Conservation (phyloP, 2,113 vertebrate genomes). For the Triplophysa dalaica region DNA sequence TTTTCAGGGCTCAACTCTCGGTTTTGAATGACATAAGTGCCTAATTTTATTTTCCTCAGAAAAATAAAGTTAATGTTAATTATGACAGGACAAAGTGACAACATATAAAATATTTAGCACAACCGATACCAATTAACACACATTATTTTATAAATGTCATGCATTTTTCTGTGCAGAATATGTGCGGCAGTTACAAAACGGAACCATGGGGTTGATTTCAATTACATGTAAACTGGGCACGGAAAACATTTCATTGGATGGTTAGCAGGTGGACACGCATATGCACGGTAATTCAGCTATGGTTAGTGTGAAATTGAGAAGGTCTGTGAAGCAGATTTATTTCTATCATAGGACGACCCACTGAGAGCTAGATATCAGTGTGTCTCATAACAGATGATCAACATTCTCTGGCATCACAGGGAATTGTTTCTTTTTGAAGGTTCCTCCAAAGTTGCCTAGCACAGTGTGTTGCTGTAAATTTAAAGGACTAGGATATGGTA, state of each 20-base stretch:
- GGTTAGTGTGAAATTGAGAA: slow-evolving; percentile 33
- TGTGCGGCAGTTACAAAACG: slow-evolving; percentile 28
- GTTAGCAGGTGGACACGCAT: slow-evolving; percentile 45
- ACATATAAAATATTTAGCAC: background rate
- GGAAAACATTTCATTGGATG: slow-evolving; percentile 45
- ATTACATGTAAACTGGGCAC: slow-evolving; percentile 31
- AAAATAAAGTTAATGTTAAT: no score
- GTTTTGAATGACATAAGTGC: no score
- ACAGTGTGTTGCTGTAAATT: background rate
- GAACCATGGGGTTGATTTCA: slow-evolving; percentile 48
- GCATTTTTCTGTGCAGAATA: slow-evolving; percentile 17
- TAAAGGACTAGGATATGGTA: background rate
- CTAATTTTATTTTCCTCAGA: no score
- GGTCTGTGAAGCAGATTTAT: slow-evolving; percentile 32
- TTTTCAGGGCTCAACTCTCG: no score
- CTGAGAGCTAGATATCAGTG: slow-evolving; percentile 22
- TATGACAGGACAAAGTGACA: background rate
- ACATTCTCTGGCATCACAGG: slow-evolving; percentile 3
- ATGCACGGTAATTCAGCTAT: slow-evolving; percentile 34
- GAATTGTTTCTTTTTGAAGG: slow-evolving; percentile 34
- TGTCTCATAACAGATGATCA: slow-evolving; percentile 29
- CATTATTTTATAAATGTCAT: background rate
- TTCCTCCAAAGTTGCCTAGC: slow-evolving; percentile 1
- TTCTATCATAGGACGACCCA: slow-evolving; percentile 16
- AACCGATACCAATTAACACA: background rate